Conservation (phyloP, 2,888 invertebrate species). For the Erebia aethiops region DNA sequence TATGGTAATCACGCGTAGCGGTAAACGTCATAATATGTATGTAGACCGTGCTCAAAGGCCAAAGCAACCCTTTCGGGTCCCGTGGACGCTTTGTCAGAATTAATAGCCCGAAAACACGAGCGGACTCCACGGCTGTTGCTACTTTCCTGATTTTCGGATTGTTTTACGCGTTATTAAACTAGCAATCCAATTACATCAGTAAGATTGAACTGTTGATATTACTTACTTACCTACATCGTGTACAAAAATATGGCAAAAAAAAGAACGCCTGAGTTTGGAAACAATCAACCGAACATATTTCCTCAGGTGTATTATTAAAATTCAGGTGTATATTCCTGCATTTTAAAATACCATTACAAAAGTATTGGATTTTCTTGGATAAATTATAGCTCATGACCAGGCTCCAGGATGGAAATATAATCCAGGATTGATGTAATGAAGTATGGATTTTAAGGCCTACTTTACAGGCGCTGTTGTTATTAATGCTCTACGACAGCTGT, state of each 20-base stretch:
- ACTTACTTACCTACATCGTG: constrained; percentile 1
- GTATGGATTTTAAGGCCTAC: no score
- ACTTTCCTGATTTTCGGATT: constrained; percentile 77
- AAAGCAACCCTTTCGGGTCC: constrained; percentile 73
- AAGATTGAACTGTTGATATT: constrained; percentile 52
- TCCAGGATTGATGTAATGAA: no score
- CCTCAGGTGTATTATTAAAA: background rate
- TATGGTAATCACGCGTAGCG: constrained; percentile 39
- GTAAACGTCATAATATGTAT: constrained; percentile 73
- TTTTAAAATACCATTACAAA: no score
- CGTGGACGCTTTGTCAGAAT: constrained; percentile 75
- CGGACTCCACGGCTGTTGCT: constrained; percentile 56
- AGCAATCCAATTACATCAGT: constrained; percentile 78
- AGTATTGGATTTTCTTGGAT: no score
- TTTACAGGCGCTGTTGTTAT: no score
- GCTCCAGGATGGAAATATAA: no score
- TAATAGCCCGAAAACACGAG: constrained; percentile 75
- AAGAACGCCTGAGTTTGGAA: background rate
- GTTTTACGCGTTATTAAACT: constrained; percentile 81
- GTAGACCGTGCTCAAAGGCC: constrained; percentile 61
- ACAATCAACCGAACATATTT: background rate
- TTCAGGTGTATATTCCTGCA: no score
- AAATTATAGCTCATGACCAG: no score
- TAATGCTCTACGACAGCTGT: no score
- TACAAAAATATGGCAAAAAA: constrained; percentile 3